Percentiles rank a stretch among this genome's conserved stretches.
These are phyloP conservation scores for Zele albiditarsus DNA, from an alignment of 2,888 invertebrate species.

Conservation along the genomic window DNA sequence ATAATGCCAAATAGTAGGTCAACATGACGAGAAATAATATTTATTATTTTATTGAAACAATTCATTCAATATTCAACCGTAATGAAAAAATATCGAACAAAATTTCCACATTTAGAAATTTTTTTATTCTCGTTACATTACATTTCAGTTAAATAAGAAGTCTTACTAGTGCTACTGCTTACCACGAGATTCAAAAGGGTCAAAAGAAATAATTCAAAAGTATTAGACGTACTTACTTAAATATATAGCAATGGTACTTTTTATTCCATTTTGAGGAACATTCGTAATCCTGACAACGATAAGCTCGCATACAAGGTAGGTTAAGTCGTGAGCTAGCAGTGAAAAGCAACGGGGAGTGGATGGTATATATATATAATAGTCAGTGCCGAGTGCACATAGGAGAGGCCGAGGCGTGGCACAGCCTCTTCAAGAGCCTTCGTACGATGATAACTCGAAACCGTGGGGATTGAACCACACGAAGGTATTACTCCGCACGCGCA, in stretches of 20 bases:
- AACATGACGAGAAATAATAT: too few species aligned
- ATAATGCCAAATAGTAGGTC: too few species aligned
- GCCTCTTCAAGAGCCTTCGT: constrained; percentile 22
- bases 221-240: constrained; percentile 53
- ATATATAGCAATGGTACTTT: constrained; percentile 59
- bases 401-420: constrained; percentile 28
- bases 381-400: constrained; percentile 6
- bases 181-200: constrained; percentile 26
- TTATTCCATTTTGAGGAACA: constrained; percentile 54
- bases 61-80: too few species aligned
- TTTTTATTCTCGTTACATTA: not conserved
- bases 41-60: too few species aligned
- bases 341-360: constrained; percentile 9
- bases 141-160: not conserved
- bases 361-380: not conserved
- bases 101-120: too few species aligned
- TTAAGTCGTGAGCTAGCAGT: constrained; percentile 10
- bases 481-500: constrained; percentile 27
- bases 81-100: too few species aligned
- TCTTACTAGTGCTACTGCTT: not conserved
- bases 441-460: constrained; percentile 28
- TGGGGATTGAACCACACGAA: constrained; percentile 28
- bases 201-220: constrained; percentile 30
- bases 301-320: constrained; percentile 5
- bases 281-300: constrained; percentile 56